phyloP scores from a whole-genome alignment of 2,888 invertebrate species.

The Phoronis australis region DNA sequence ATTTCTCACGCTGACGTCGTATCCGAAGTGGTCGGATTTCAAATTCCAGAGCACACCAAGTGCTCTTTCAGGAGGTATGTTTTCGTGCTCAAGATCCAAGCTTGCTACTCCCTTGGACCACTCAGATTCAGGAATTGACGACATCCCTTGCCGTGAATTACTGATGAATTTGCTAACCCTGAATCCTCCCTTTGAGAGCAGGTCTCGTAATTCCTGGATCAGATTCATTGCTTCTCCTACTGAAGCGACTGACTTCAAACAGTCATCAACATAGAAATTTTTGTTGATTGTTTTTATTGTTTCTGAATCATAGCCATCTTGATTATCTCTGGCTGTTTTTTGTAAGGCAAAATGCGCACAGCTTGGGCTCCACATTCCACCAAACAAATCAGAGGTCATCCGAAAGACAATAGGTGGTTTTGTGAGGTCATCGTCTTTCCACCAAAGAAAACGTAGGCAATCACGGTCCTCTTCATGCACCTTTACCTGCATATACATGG shows the following conservation, averaged over 20 bases:
- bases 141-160: not conserved
- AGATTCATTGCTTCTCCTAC: not conserved
- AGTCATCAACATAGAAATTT: slow-evolving; percentile 9
- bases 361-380: not conserved
- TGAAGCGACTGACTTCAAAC: not conserved
- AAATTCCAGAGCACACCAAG: slow-evolving; percentile 3
- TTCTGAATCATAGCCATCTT: not conserved
- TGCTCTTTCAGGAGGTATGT: not conserved
- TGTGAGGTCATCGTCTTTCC: no score
- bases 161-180: not conserved
- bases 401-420: no score
- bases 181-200: slow-evolving; percentile 4
- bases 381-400: slow-evolving; percentile 2
- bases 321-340: slow-evolving; percentile 2
- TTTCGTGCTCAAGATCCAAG: not conserved
- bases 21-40: slow-evolving; percentile 1
- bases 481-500: no score
- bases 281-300: not conserved
- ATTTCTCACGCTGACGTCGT: slow-evolving; percentile 1
- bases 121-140: slow-evolving; percentile 1
- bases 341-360: slow-evolving; percentile 1
- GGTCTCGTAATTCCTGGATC: not conserved
- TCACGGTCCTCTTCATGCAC: slow-evolving; percentile 1
- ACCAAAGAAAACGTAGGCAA: slow-evolving; percentile 5
- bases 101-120: not conserved